Evolutionary conservation across 1,140 invertebrate genomes (phyloP), one percentile per base, ranked within the genome.

Genomic region (Amyelois transitella): DNA sequence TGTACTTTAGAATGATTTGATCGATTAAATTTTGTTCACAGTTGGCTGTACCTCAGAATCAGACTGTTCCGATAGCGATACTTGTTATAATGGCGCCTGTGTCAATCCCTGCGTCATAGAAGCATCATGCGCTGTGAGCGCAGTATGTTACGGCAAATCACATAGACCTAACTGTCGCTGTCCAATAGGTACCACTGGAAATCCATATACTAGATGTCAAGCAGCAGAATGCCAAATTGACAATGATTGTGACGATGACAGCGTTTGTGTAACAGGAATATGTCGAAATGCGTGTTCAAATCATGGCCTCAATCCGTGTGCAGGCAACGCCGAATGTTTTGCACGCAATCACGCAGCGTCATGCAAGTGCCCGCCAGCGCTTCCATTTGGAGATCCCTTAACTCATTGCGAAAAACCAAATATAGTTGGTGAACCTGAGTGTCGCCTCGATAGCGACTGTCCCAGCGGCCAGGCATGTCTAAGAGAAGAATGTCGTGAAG

Each of bases 81-180:
- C 93, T 52, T 97, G 96, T 64, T 92, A 95, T 67, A 96, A 96
- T 66, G 92, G 92, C 0, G 93, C 94, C 67, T 96, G 95, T 61
- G 84, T 96, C 4, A 95, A 92, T 79, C 94, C 94, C 18, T 96
- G 95, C 66, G 83, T 95, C 1, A 68, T 96, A 3, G 91, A 91
- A 55, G 93, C 94, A 75, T 93, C 94, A 0, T 97, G 96, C 72
- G 93, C 94, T 0, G 90, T 93, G 21, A 96, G 94, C 64, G 95
- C 95, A 0, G 92, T 95, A 77, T 97, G 96, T 70, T 94, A 91
- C 54, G 94, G 94, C 3, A 90, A 91, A 18, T 92, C 93, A 66
- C 95, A 96, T 77, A 90, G 92, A 50, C 91, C 94, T 0, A 90
- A 92, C 18, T 97, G 96, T 68, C 91, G 91, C 69, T 97, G 95